Evolutionary conservation across 2,888 invertebrate species (phyloP).

Genomic region (Cheilosia vernalis): DNA sequence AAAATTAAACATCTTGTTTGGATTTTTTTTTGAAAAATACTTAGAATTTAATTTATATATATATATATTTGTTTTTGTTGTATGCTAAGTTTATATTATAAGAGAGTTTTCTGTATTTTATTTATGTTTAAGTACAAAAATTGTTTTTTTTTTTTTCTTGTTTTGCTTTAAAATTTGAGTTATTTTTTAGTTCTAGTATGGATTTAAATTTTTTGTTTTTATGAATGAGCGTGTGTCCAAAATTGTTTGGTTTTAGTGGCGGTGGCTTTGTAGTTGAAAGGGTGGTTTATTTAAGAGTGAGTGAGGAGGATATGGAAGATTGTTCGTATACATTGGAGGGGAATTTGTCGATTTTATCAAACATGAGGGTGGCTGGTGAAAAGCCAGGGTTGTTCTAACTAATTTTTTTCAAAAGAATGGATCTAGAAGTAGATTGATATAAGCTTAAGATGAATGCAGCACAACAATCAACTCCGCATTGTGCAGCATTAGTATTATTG

Average conservation of each 20-base stretch:
- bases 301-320: not conserved
- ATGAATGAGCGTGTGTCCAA: constrained; percentile 30
- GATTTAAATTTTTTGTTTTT: constrained; percentile 23
- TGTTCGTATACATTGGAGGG: too few species aligned
- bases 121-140: constrained; percentile 69
- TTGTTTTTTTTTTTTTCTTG: constrained; percentile 16
- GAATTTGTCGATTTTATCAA: too few species aligned
- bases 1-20: constrained; percentile 47
- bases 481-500: too few species aligned
- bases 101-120: constrained; percentile 36
- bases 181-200: constrained; percentile 56
- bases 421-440: too few species aligned
- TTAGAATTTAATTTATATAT: constrained; percentile 33
- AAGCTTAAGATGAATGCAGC: too few species aligned
- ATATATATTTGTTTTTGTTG: constrained; percentile 27
- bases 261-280: not conserved
- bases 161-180: constrained; percentile 28
- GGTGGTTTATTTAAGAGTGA: not conserved
- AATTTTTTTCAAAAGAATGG: too few species aligned
- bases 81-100: constrained; percentile 35
- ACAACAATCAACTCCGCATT: too few species aligned
- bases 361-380: too few species aligned
- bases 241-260: not conserved
- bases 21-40: constrained; percentile 40
- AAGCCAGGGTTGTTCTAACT: too few species aligned